Evolutionary conservation across 2,797 vertebrate species (phyloP).

Genomic region (Novumbra hubbsi): DNA sequence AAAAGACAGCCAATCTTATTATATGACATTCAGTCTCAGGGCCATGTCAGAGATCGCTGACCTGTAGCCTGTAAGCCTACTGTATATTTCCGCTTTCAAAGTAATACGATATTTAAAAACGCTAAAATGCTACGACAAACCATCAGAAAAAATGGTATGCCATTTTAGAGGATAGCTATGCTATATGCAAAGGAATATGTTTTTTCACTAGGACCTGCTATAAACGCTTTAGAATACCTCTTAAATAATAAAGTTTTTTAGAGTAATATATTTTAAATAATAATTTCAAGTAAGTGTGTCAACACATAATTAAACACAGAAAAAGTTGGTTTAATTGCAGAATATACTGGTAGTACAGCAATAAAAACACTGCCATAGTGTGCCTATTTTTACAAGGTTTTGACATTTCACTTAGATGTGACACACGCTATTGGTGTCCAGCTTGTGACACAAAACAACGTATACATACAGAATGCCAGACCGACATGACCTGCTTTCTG

Average conservation of each 20-base stretch:
- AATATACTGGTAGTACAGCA: constrained; percentile 73
- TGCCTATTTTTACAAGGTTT: constrained; percentile 65
- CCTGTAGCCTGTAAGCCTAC: background rate
- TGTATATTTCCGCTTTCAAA: background rate
- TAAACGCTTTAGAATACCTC: no score
- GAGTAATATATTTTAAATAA: no score
- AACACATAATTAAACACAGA: constrained; percentile 15
- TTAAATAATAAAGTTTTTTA: no score
- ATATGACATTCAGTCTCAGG: background rate
- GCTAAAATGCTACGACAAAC: no score
- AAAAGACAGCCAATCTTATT: constrained; percentile 30
- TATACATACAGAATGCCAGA: constrained; percentile 60
- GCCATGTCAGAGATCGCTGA: background rate
- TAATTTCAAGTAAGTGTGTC: background rate
- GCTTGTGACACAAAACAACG: constrained; percentile 56
- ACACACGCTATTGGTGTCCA: constrained; percentile 64
- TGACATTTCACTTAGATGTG: constrained; percentile 12
- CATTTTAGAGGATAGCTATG: no score
- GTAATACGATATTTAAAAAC: background rate
- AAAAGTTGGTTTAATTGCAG: constrained; percentile 72
- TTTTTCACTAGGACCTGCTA: no score
- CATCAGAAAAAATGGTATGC: no score
- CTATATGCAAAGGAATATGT: no score
- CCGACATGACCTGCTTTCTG: constrained; percentile 40
- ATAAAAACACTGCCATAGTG: constrained; percentile 71